Conservation (phyloP, 2,888 invertebrate genomes). For the Zelleria hepariella region DNA sequence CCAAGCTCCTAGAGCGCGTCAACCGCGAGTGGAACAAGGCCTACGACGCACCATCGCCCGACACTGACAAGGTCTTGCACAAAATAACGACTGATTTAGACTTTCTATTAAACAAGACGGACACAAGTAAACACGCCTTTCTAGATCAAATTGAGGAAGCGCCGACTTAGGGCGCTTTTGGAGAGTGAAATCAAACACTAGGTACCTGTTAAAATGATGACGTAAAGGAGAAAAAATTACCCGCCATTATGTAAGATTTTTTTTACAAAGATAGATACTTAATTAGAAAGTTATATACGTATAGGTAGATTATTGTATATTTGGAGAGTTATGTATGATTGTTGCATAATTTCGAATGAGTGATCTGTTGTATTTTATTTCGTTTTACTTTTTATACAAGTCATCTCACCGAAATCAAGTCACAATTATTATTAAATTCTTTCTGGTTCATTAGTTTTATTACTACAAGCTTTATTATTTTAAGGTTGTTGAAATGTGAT, state of each 20-base stretch:
- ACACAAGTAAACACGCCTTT: conserved; percentile 26
- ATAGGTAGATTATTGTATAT: too few species aligned
- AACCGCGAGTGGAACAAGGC: conserved; percentile 52
- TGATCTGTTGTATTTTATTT: too few species aligned
- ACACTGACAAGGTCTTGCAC: conserved; percentile 78
- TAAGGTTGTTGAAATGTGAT: background rate
- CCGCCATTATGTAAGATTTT: background rate
- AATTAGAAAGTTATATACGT: background rate
- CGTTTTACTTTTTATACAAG: too few species aligned
- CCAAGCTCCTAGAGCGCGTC: conserved; percentile 46
- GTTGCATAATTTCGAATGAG: too few species aligned
- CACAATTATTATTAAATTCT: too few species aligned
- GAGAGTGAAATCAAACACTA: background rate
- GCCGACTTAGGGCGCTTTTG: conserved; percentile 38
- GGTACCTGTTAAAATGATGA: background rate
- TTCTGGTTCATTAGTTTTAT: background rate
- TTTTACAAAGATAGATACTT: background rate
- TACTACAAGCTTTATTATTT: background rate
- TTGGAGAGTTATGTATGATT: too few species aligned
- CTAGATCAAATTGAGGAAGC: conserved; percentile 51
- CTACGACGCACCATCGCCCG: conserved; percentile 49
- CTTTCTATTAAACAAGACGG: conserved; percentile 77
- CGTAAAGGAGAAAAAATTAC: background rate
- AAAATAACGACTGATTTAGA: conserved; percentile 87
- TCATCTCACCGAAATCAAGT: too few species aligned